Evolutionary conservation across 1,140 invertebrate species (phyloP), one percentile per base, ranked within the genome.

Genomic region (Ceratosolen fusciceps): DNA sequence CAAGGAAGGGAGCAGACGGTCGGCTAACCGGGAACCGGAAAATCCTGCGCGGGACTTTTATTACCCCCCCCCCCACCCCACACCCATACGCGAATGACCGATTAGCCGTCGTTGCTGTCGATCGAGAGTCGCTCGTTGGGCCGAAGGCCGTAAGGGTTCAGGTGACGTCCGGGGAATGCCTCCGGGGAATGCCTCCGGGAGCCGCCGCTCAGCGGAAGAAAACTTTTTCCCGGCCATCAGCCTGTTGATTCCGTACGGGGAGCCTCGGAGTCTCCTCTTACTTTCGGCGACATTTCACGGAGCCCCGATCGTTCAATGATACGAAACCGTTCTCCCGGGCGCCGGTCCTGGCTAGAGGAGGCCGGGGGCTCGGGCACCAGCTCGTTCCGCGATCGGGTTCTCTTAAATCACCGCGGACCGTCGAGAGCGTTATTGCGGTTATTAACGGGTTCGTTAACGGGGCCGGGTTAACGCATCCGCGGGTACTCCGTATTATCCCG

Each of bases 181-280:
- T 70, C 49, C 67, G 39, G 24, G 43, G 4, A 24, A n/a, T 47
- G 29, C 49, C 67, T 70, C 67, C 10, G 43, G 31, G 43, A 52
- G 67, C 37, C 54, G n/a, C 39, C 21, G 37, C 70, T 43, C 75
- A 62, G 39, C 39, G 5, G 73, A 39, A 68, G 60, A 54, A 77
- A 81, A 77, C 39, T 71, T 81, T n/a, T n/a, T 74, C 37, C 60
- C 56, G 3, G 24, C 24, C 58, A 47, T 56, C 19, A 34, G 43
- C 71, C 67, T 65, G 60, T 80, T 56, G 73, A 74, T 74, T 65
- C 58, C 1, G 9, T 19, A 71, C 26, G 7, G 60, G 2, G 26
- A 31, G 12, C 8, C 24, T 10, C 56, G n/a, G 1, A 1, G 56
- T 12, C 56, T 3, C n/a, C n/a, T 10, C 3, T 3, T 3, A 58